A percentile compares a stretch with the other conserved stretches of the same genome.
Conservation (phyloP, 2,888 invertebrate species). For the Drepana falcataria region DNA sequence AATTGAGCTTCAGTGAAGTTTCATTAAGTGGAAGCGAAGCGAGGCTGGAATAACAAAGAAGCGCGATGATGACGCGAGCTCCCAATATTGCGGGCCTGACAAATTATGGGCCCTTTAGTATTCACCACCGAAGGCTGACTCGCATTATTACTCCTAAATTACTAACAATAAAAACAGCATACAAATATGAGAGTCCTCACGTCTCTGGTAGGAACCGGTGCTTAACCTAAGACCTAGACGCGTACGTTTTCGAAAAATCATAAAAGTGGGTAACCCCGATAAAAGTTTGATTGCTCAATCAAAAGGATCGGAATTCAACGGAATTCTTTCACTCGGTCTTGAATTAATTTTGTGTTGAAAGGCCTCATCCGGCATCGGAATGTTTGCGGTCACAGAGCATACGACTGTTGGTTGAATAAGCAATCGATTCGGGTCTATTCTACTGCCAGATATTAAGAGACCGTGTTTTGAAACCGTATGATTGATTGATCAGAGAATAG, state of each 20-base stretch:
- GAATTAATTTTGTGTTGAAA: constrained; percentile 25
- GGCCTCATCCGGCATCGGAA: constrained; percentile 14
- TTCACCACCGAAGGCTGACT: constrained; percentile 26
- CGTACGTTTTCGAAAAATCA: constrained; percentile 2
- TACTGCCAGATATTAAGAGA: no score
- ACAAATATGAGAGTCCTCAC: no score
- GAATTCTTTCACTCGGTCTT: constrained; percentile 16
- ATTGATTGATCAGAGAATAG: no score
- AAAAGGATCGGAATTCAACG: constrained; percentile 11
- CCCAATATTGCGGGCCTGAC: constrained; percentile 44
- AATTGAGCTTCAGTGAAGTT: constrained; percentile 44
- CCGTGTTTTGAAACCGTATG: no score
- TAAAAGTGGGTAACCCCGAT: constrained; percentile 20
- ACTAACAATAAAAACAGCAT: constrained; percentile 12
- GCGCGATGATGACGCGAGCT: constrained; percentile 32
- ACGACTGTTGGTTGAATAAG: constrained; percentile 12
- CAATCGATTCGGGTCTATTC: constrained; percentile 20
- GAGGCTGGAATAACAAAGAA: constrained; percentile 43
- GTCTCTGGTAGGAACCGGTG: neutral
- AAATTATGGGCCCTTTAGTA: constrained; percentile 48
- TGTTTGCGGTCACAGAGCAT: constrained; percentile 17
- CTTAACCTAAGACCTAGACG: constrained; percentile 3
- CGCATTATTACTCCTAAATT: constrained; percentile 20
- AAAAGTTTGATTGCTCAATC: constrained; percentile 18
- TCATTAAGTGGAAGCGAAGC: constrained; percentile 40